Conservation (phyloP, 2,888 invertebrate genomes). For the Bruchidius siliquastri region DNA sequence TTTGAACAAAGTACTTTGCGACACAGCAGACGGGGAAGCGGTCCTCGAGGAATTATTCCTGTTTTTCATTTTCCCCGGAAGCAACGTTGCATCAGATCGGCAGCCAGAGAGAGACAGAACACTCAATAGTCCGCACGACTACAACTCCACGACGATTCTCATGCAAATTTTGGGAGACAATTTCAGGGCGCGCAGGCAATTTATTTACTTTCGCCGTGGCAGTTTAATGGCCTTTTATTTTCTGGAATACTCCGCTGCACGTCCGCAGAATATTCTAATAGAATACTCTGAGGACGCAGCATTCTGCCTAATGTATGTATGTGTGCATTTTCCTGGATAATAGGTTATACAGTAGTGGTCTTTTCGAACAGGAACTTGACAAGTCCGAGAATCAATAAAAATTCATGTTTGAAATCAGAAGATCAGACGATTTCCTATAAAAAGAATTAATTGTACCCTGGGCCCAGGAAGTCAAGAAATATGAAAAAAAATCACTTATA, state of each 20-base stretch:
- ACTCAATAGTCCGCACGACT: slow-evolving; percentile 15
- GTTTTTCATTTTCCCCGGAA: background rate
- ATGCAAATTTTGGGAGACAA: slow-evolving; percentile 45
- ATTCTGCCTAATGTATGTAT: slow-evolving; percentile 2
- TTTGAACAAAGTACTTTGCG: slow-evolving; percentile 1
- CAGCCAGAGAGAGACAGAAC: slow-evolving; percentile 15
- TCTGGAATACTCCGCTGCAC: slow-evolving; percentile 5
- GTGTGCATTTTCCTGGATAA: too few species aligned
- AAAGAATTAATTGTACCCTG: too few species aligned
- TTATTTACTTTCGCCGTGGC: slow-evolving; percentile 38
- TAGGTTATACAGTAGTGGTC: too few species aligned
- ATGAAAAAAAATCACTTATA: too few species aligned
- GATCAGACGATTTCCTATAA: too few species aligned
- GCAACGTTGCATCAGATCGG: background rate
- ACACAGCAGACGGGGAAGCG: background rate
- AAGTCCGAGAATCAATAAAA: too few species aligned
- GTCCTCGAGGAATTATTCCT: background rate
- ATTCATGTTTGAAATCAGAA: too few species aligned
- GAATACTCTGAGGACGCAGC: slow-evolving; percentile 8
- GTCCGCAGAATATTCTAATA: slow-evolving; percentile 20
- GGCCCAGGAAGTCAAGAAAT: too few species aligned
- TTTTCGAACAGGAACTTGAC: too few species aligned
- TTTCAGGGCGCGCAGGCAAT: slow-evolving; percentile 39
- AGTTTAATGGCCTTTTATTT: slow-evolving; percentile 30
- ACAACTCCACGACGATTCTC: slow-evolving; percentile 29